Evolutionary conservation across 1,140 invertebrate species (phyloP).

Genomic region (Diploscapter pachys): DNA sequence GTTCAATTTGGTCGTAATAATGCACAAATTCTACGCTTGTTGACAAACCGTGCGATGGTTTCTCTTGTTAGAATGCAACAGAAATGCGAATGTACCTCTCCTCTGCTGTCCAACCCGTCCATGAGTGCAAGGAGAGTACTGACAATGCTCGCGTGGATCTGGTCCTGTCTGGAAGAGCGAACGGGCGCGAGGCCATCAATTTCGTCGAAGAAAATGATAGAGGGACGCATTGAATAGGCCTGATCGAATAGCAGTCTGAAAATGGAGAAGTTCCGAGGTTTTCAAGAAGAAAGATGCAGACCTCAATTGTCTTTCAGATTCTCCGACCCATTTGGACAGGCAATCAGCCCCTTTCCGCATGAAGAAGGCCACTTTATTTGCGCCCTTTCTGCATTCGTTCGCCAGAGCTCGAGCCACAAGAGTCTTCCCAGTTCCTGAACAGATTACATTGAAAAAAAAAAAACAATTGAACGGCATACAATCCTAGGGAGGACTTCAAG

Average conservation of each 20-base stretch:
- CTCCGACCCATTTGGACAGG: constrained; percentile 64
- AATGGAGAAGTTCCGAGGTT: not conserved
- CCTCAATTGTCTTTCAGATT: constrained; percentile 53
- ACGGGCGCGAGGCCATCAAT: constrained; percentile 65
- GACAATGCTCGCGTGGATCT: constrained; percentile 64
- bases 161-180: constrained; percentile 63
- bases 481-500: too few relatives aligned
- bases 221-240: constrained; percentile 63
- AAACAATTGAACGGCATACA: too few relatives aligned
- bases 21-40: too few relatives aligned
- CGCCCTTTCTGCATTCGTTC: constrained; percentile 65
- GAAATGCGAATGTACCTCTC: constrained; percentile 54
- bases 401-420: constrained; percentile 81
- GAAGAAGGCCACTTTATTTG: constrained; percentile 81
- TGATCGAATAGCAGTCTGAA: constrained; percentile 46
- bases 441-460: not conserved
- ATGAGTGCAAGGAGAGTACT: constrained; percentile 64
- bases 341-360: constrained; percentile 92
- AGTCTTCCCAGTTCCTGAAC: constrained; percentile 63
- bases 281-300: not conserved
- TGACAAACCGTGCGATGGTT: not conserved
- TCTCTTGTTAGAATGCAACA: constrained; percentile 17
- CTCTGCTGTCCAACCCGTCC: constrained; percentile 64
- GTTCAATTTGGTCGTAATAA: constrained; percentile 11
- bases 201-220: constrained; percentile 65